Evolutionary conservation across 2,113 vertebrate species (phyloP).

Genomic region (Phycodurus eques): DNA sequence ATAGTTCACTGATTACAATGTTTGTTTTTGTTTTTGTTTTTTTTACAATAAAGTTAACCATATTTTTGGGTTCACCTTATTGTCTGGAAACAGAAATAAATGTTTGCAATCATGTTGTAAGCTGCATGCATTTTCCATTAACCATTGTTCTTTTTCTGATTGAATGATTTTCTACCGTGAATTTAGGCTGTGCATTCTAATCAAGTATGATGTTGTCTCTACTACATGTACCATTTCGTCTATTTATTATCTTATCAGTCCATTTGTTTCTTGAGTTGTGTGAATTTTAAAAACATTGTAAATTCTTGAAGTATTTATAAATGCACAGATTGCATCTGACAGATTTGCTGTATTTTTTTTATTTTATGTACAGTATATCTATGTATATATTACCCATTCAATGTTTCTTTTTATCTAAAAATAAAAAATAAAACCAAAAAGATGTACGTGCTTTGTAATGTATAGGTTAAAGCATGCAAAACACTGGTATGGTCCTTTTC

Average conservation of each 20-base stretch:
- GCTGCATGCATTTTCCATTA: slow-evolving; percentile 31
- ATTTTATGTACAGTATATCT: slow-evolving; percentile 48
- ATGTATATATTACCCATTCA: slow-evolving; percentile 19
- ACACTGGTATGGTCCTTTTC: slow-evolving; percentile 58
- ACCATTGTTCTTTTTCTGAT: slow-evolving; percentile 24
- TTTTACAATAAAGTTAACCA: slow-evolving; percentile 5
- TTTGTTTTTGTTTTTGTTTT: neutral
- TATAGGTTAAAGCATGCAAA: slow-evolving; percentile 54
- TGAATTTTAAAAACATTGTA: slow-evolving; percentile 35
- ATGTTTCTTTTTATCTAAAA: slow-evolving; percentile 45
- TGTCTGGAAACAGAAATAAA: slow-evolving; percentile 17
- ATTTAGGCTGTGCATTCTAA: slow-evolving; percentile 34
- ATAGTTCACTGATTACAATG: slow-evolving; percentile 1
- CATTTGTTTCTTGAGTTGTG: slow-evolving; percentile 29
- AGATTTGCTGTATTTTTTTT: slow-evolving; percentile 44
- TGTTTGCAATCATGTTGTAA: slow-evolving; percentile 24
- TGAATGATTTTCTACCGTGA: slow-evolving; percentile 12
- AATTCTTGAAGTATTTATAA: slow-evolving; percentile 39
- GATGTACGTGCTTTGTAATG: slow-evolving; percentile 58
- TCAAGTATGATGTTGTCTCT: slow-evolving; percentile 15
- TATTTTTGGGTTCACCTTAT: slow-evolving; percentile 26
- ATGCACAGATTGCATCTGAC: slow-evolving; percentile 41
- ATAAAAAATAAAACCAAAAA: slow-evolving; percentile 44
- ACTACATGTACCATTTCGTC: slow-evolving; percentile 16
- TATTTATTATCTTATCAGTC: neutral